Conservation (phyloP, 2,888 invertebrate species). For the Eugnorisma glareosa region DNA sequence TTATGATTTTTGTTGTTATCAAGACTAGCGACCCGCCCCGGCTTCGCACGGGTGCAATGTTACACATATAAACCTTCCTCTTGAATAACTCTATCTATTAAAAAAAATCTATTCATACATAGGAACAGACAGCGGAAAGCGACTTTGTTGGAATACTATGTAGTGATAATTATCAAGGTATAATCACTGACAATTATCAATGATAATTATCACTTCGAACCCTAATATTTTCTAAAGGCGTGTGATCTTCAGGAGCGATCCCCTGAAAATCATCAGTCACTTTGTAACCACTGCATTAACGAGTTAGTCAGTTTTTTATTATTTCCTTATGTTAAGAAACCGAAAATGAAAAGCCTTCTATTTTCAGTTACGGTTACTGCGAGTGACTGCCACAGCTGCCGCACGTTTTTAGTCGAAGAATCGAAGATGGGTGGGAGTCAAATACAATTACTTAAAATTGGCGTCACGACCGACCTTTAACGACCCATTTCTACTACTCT, state of each 20-base stretch:
- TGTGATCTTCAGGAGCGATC: background rate
- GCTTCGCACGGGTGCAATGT: too few relatives aligned
- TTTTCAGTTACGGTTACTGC: background rate
- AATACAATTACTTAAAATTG: slow-evolving; percentile 39
- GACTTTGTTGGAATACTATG: too few relatives aligned
- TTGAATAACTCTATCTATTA: too few relatives aligned
- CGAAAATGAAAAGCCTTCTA: background rate
- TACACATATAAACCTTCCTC: too few relatives aligned
- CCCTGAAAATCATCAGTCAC: background rate
- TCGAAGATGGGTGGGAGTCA: slow-evolving; percentile 5
- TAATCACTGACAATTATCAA: too few relatives aligned
- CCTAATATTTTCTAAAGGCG: background rate
- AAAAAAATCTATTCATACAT: too few relatives aligned
- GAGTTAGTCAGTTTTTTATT: background rate
- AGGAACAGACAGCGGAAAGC: too few relatives aligned
- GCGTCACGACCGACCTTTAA: slow-evolving; percentile 18
- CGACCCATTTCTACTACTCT: background rate
- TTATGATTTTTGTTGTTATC: too few relatives aligned
- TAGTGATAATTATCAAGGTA: too few relatives aligned
- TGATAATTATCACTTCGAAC: too few relatives aligned
- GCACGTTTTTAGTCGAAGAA: slow-evolving; percentile 10
- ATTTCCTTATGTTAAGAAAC: background rate
- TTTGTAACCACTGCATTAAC: background rate
- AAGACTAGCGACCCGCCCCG: too few relatives aligned
- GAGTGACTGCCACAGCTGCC: slow-evolving; percentile 2